Percentiles rank a stretch among this genome's conserved stretches.
Conservation (phyloP, 2,797 vertebrate species). For the Amazona ochrocephala region DNA sequence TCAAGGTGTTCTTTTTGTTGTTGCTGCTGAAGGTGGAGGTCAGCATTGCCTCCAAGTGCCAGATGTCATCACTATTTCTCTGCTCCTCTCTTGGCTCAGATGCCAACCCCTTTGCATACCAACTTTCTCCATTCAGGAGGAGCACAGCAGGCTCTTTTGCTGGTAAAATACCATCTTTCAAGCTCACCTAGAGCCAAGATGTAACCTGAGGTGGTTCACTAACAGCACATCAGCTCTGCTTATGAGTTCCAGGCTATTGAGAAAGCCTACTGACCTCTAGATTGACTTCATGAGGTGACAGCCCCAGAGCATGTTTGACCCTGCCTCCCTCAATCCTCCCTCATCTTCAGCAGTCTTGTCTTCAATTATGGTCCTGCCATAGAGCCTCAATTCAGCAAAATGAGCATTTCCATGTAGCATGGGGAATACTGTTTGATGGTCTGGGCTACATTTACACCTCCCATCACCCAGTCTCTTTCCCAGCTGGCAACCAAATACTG, state of each 20-base stretch:
- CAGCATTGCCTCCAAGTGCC: not conserved
- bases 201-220: not conserved
- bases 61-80: not conserved
- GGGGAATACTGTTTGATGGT: not conserved
- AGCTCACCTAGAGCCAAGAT: not conserved
- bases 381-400: not conserved
- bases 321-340: not conserved
- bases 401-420: not conserved
- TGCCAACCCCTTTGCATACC: not conserved
- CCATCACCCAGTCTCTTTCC: not conserved
- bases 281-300: not conserved
- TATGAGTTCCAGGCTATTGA: not conserved
- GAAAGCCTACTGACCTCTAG: not conserved
- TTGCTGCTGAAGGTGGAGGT: not conserved
- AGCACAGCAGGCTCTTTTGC: not conserved
- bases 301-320: no score
- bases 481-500: not conserved
- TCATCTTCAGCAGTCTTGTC: not conserved
- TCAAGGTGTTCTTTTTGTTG: not conserved
- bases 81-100: not conserved
- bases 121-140: not conserved
- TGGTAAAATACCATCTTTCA: not conserved
- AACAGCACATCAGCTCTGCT: not conserved
- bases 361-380: not conserved
- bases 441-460: not conserved